Conservation (phyloP, 2,797 vertebrate genomes). For the Parotocinclus haroldoi region DNA sequence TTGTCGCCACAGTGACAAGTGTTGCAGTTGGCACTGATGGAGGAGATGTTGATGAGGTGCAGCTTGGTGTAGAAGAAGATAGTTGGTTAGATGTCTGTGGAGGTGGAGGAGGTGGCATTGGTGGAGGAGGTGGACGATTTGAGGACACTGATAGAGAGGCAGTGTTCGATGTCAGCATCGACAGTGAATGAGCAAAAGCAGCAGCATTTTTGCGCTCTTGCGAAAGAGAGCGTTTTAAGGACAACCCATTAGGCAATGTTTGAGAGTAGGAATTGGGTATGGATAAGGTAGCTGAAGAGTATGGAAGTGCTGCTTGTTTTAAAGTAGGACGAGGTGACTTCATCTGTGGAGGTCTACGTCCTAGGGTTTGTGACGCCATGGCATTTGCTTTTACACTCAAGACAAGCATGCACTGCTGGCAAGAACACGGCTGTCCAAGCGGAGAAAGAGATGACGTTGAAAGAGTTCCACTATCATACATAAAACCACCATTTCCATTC, state of each 20-base stretch:
- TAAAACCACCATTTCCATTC: slow-evolving; percentile 49
- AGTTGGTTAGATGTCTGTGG: slow-evolving; percentile 55
- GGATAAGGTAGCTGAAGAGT: slow-evolving; percentile 29
- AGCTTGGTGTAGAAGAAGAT: slow-evolving; percentile 52
- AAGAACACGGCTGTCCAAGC: slow-evolving; percentile 75
- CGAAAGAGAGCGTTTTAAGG: slow-evolving; percentile 55
- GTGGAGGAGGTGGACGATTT: slow-evolving; percentile 62
- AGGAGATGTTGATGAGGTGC: slow-evolving; percentile 50
- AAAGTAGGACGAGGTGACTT: slow-evolving; percentile 29
- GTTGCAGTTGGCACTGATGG: slow-evolving; percentile 66
- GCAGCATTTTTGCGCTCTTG: slow-evolving; percentile 59
- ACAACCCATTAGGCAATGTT: slow-evolving; percentile 70
- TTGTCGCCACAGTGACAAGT: slow-evolving; percentile 64
- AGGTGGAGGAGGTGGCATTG: slow-evolving; percentile 63
- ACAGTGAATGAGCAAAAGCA: slow-evolving; percentile 70
- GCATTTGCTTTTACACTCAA: slow-evolving; percentile 81
- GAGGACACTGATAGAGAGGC: slow-evolving; percentile 63
- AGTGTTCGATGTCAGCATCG: slow-evolving; percentile 61
- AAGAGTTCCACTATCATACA: slow-evolving; percentile 61
- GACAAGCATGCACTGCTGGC: slow-evolving; percentile 90
- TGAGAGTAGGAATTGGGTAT: slow-evolving; percentile 66
- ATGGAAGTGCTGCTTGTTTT: slow-evolving; percentile 53
- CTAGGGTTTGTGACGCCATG: slow-evolving; percentile 49
- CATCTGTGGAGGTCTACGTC: slow-evolving; percentile 47
- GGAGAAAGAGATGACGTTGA: slow-evolving; percentile 43